Evolutionary conservation across 2,113 vertebrate species (phyloP), one percentile per base, ranked within the genome.

Genomic region (Tautogolabrus adspersus): DNA sequence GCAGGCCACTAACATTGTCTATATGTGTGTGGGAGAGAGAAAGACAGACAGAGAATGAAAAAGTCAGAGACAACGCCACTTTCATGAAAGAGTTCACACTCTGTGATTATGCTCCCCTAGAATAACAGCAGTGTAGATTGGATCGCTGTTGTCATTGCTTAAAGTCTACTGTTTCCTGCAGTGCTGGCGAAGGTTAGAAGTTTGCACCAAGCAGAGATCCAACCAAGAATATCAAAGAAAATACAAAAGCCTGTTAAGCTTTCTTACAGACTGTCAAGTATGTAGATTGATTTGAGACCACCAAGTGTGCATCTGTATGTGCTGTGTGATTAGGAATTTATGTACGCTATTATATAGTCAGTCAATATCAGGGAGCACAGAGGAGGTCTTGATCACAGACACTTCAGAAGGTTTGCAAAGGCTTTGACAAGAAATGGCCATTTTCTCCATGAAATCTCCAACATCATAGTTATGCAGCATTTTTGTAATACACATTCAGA

Each of bases 61-160:
- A 64, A 70, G 49, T 52, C 59, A 47, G 68, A n/a, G 57, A 69
- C 52, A 66, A 42, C 49, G 49, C n/a, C 0, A 70, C 59, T 81
- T 61, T 73, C 63, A 72, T 23, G 52, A 77, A 85, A 83, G 54
- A 84, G 57, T 84, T 87, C 60, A 56, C 66, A 62, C 72, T 40
- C 49, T 78, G 77, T 75, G 77, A 87, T 86, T 87, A 59, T 52
- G 38, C 69, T 77, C 37, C 13, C 21, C 23, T 23, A 38, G 66
- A 70, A 72, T 57, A 72, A 79, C 69, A 81, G 70, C 77, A 19
- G 59, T 37, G 67, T 66, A 44, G 77, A 85, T 77, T 87, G 54
- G 46, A 74, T 78, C 26, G 1, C 67, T 59, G 63, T 63, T 78
- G 72, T 75, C 44, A 57, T 15, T 66, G 60, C 77, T 82, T 60